Evolutionary conservation across 2,797 vertebrate genomes (phyloP).

Genomic region (Loriculus beryllinus): DNA sequence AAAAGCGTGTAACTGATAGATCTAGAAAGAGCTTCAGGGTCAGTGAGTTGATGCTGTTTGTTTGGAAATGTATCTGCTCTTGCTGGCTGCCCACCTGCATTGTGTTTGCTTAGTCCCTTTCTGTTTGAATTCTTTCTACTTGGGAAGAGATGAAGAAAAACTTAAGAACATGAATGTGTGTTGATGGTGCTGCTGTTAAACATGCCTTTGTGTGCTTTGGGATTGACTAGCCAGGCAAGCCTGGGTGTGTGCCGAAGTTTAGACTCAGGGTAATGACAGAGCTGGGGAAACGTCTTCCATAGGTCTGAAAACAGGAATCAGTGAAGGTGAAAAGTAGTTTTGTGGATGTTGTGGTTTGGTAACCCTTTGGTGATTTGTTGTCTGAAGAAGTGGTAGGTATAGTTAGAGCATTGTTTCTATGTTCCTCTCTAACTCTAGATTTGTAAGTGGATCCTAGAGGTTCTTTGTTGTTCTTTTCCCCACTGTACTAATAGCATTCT

Average conservation of each 20-base stretch:
- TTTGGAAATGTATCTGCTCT: neutral
- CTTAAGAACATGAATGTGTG: accelerated
- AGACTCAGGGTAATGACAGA: neutral
- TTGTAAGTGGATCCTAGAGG: neutral
- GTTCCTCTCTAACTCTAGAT: neutral
- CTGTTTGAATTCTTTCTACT: neutral
- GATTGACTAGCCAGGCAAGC: neutral
- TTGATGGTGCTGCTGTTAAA: neutral
- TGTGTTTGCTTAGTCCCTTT: neutral
- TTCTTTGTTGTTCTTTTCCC: neutral
- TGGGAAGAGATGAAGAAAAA: neutral
- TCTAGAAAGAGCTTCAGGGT: neutral
- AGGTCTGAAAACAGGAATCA: accelerated
- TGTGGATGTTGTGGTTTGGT: neutral
- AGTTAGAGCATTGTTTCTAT: neutral
- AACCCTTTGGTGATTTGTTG: neutral
- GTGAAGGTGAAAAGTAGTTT: neutral
- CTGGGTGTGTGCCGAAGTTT: neutral
- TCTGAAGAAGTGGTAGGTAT: neutral
- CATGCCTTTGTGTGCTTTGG: neutral
- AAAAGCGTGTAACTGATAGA: neutral
- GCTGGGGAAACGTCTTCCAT: neutral
- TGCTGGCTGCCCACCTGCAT: neutral
- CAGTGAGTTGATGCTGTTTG: neutral
- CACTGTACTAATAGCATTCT: neutral